Conservation (phyloP, 1,140 invertebrate genomes). For the Megathymus violae region DNA sequence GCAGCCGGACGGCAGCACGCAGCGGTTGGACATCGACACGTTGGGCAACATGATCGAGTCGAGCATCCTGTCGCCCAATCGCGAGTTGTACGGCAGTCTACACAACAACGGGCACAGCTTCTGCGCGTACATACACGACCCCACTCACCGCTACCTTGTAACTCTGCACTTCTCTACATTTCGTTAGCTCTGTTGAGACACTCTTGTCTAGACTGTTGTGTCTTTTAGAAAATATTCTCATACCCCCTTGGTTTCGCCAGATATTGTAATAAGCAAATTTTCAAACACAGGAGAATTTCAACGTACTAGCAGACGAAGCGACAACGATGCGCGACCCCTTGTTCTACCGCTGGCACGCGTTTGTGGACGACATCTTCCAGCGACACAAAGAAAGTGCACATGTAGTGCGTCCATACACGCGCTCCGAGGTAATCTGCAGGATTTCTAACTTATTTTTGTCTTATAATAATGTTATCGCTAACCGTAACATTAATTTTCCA, state of each 20-base stretch:
- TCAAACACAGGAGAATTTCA: constrained; percentile 85
- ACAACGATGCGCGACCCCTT: constrained; percentile 89
- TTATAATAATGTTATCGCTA: too few species aligned
- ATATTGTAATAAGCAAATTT: too few species aligned
- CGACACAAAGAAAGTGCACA: constrained; percentile 85
- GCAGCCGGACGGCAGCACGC: constrained; percentile 74
- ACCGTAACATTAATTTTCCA: too few species aligned
- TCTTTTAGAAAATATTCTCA: too few species aligned
- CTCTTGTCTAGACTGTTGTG: too few species aligned
- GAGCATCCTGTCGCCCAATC: constrained; percentile 84
- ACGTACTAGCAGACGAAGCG: constrained; percentile 87
- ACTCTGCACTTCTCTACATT: too few species aligned
- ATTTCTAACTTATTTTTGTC: too few species aligned
- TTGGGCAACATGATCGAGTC: constrained; percentile 87
- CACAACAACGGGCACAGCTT: constrained; percentile 87
- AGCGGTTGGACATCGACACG: constrained; percentile 84
- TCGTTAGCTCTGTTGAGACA: too few species aligned
- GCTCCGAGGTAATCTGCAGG: constrained; percentile 83
- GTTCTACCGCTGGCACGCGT: constrained; percentile 89
- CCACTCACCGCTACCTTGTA: constrained; percentile 84
- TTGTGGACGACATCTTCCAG: constrained; percentile 87
- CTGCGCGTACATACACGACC: constrained; percentile 87
- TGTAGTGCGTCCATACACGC: constrained; percentile 86
- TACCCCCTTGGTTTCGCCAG: too few species aligned
- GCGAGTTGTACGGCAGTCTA: constrained; percentile 85